Conservation (phyloP, 2,113 vertebrate species). For the Aleadryas rufinucha region DNA sequence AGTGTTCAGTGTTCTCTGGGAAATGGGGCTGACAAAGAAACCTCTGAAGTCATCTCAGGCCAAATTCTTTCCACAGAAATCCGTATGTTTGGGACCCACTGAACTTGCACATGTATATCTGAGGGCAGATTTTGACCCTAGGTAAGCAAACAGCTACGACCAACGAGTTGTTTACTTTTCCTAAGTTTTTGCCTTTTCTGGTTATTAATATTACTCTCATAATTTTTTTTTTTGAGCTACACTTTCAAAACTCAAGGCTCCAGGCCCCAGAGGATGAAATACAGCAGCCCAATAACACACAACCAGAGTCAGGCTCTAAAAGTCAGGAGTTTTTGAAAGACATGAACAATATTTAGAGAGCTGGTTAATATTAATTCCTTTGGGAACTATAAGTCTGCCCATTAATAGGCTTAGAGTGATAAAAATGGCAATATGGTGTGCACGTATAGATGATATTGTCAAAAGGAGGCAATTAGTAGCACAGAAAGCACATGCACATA, state of each 20-base stretch:
- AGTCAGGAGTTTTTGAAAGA: conserved; percentile 73
- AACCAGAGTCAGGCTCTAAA: conserved; percentile 70
- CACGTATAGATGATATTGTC: conserved; percentile 75
- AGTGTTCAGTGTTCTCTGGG: conserved; percentile 35
- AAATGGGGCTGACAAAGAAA: conserved; percentile 54
- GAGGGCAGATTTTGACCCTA: conserved; percentile 68
- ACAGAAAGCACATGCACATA: conserved; percentile 69
- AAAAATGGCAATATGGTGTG: conserved; percentile 75
- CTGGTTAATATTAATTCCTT: conserved; percentile 81
- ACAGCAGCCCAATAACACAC: conserved; percentile 75
- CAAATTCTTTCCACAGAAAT: conserved; percentile 62
- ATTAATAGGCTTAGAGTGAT: conserved; percentile 82
- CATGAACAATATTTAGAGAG: conserved; percentile 79
- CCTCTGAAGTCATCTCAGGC: conserved; percentile 60
- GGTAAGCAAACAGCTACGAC: conserved; percentile 58
- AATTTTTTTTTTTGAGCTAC: conserved; percentile 70
- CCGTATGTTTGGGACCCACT: background rate
- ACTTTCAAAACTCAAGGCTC: conserved; percentile 72
- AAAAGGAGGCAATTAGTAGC: conserved; percentile 78
- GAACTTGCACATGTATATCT: conserved; percentile 46
- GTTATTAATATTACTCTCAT: conserved; percentile 73
- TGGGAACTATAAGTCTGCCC: conserved; percentile 75
- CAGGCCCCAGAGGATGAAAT: conserved; percentile 73
- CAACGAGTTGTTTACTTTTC: conserved; percentile 71
- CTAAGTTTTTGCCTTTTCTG: conserved; percentile 68